Percentiles rank a stretch among this genome's conserved stretches.
phyloP scores from a whole-genome alignment of 64 coral and sea anemone species.

The Stichodactyla mertensii region DNA sequence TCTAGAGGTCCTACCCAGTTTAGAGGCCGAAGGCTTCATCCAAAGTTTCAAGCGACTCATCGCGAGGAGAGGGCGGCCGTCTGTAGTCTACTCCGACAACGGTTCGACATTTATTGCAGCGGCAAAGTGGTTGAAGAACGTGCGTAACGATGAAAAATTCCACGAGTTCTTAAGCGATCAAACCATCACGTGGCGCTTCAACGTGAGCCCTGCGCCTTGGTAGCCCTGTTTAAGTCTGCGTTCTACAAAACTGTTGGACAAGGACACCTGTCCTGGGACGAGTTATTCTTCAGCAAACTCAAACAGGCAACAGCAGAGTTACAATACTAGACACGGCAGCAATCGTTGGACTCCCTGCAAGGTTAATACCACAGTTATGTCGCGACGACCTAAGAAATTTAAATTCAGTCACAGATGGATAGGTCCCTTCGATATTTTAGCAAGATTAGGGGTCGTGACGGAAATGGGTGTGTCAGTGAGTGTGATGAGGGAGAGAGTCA shows the following conservation, averaged over 20 bases:
- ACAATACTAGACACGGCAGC: too few species aligned
- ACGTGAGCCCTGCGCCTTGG: conserved; percentile 32
- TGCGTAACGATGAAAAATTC: conserved; percentile 12
- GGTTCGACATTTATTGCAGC: conserved; percentile 40
- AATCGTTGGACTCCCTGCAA: too few species aligned
- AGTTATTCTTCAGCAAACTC: background rate
- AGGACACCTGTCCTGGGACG: conserved; percentile 29
- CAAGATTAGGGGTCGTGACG: too few species aligned
- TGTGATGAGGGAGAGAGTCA: too few species aligned
- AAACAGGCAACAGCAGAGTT: too few species aligned
- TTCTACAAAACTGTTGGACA: conserved; percentile 47
- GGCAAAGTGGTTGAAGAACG: conserved; percentile 34
- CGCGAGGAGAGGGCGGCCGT: conserved; percentile 28
- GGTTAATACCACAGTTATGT: too few species aligned
- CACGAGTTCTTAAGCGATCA: background rate
- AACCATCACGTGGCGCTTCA: conserved; percentile 42
- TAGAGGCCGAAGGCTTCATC: conserved; percentile 13
- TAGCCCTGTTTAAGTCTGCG: conserved; percentile 36
- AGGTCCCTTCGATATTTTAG: too few species aligned
- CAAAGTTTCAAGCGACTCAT: conserved; percentile 39
- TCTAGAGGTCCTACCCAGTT: conserved; percentile 28
- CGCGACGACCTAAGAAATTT: too few species aligned
- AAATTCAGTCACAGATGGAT: too few species aligned
- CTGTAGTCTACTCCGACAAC: conserved; percentile 45
- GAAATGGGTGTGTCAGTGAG: too few species aligned